These are phyloP conservation scores for Tretioscincus oriximinensis DNA, from an alignment of 2,113 vertebrate genomes.

Conservation along the genomic window DNA sequence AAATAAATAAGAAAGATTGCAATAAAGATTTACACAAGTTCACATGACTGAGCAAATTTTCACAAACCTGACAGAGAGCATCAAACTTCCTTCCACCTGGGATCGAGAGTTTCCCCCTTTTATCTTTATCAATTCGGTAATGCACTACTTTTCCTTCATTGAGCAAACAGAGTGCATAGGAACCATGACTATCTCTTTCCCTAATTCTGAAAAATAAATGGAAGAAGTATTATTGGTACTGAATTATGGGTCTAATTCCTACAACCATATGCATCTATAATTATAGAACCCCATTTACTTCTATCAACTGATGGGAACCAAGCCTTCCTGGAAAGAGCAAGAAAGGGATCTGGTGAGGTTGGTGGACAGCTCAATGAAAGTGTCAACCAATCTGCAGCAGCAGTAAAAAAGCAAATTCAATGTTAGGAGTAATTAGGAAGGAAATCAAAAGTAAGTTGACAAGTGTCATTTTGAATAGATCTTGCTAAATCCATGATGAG, in stretches of 20 bases:
- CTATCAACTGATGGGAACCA: too few relatives aligned
- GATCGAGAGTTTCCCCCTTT: slow-evolving; percentile 90
- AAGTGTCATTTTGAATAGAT: too few relatives aligned
- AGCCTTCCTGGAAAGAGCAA: too few relatives aligned
- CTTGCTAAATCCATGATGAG: too few relatives aligned
- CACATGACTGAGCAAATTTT: not conserved
- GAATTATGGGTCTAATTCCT: not conserved
- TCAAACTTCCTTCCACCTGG: slow-evolving; percentile 96
- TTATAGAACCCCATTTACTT: too few relatives aligned
- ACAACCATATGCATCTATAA: slow-evolving; percentile 80
- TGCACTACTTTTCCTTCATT: slow-evolving; percentile 89
- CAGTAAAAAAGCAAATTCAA: too few relatives aligned
- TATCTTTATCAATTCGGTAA: slow-evolving; percentile 92
- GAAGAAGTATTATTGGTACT: not conserved
- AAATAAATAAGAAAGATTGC: too few relatives aligned
- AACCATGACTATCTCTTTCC: slow-evolving; percentile 84
- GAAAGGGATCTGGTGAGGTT: too few relatives aligned
- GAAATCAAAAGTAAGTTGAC: too few relatives aligned
- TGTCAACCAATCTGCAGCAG: too few relatives aligned
- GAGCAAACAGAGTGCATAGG: slow-evolving; percentile 88
- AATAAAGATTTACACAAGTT: not conserved
- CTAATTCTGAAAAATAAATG: slow-evolving; percentile 77
- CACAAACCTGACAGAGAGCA: slow-evolving; percentile 91
- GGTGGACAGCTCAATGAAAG: too few relatives aligned
- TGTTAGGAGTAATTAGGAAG: too few relatives aligned